These are phyloP conservation scores for Tholera decimalis DNA, from an alignment of 2,888 invertebrate genomes.

Conservation along the genomic window DNA sequence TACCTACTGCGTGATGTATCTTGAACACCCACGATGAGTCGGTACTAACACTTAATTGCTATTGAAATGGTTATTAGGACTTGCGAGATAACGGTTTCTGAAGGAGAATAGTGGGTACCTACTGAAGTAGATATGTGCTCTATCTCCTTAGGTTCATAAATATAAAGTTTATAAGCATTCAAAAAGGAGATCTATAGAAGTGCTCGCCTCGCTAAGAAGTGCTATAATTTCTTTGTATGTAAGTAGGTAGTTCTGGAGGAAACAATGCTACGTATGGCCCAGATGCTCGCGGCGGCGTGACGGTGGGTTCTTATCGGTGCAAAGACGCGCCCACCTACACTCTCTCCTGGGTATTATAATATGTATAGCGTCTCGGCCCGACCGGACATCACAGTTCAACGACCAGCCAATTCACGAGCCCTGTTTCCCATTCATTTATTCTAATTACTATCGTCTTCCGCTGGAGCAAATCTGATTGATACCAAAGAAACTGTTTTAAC, in stretches of 20 bases:
- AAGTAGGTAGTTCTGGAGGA: constrained; percentile 50
- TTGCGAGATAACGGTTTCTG: constrained; percentile 2
- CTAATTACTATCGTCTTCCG: constrained; percentile 49
- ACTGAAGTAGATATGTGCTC: neutral
- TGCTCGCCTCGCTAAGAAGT: constrained; percentile 6
- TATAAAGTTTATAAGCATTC: neutral
- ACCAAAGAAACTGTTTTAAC: constrained; percentile 1
- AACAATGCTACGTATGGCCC: constrained; percentile 75
- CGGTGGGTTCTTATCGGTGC: constrained; percentile 74
- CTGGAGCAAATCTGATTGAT: constrained; percentile 10
- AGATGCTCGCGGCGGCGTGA: constrained; percentile 80
- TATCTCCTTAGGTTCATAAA: neutral
- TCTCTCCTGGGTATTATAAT: constrained; percentile 55
- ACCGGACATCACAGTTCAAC: constrained; percentile 66
- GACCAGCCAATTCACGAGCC: constrained; percentile 65
- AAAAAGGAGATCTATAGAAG: neutral
- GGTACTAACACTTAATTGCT: constrained; percentile 5
- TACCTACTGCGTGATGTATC: constrained; percentile 41
- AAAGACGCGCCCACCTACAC: constrained; percentile 69
- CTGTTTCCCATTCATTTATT: constrained; percentile 56
- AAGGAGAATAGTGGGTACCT: neutral
- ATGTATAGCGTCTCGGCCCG: constrained; percentile 42
- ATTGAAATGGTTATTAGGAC: constrained; percentile 18
- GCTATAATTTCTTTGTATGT: constrained; percentile 21
- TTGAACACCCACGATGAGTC: constrained; percentile 42